These are phyloP conservation scores for Eriocheir sinensis DNA, from an alignment of 1,140 invertebrate species.

Conservation along the genomic window DNA sequence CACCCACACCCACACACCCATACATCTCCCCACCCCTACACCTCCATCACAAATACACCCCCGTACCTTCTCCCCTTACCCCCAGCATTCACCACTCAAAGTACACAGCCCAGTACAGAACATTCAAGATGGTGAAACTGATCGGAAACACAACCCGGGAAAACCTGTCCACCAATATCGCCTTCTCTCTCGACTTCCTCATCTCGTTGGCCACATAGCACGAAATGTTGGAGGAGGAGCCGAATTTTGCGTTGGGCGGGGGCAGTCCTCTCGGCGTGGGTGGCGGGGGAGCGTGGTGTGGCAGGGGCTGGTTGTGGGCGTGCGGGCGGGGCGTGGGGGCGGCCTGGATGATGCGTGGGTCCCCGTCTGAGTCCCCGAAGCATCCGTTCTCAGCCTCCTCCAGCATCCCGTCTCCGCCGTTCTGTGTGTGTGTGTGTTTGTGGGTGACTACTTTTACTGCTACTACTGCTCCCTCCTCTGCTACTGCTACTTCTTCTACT, in stretches of 20 bases:
- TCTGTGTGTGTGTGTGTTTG: constrained; percentile 32
- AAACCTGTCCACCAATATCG: constrained; percentile 92
- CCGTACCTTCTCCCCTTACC: background rate
- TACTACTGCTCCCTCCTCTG: background rate
- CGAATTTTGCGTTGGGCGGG: constrained; percentile 26
- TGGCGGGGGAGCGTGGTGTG: background rate
- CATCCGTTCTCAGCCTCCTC: constrained; percentile 67
- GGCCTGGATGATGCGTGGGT: background rate
- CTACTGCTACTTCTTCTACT: too few relatives aligned
- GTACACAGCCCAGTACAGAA: constrained; percentile 94
- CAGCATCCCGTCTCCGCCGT: constrained; percentile 44
- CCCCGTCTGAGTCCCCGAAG: constrained; percentile 37
- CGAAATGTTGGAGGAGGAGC: constrained; percentile 44
- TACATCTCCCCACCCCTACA: background rate
- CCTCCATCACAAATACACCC: too few relatives aligned
- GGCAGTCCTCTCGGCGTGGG: background rate
- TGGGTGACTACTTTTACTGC: too few relatives aligned
- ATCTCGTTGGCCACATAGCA: constrained; percentile 45
- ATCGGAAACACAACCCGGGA: constrained; percentile 93
- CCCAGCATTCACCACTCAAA: constrained; percentile 51
- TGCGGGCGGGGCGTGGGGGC: background rate
- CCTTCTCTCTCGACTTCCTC: constrained; percentile 82
- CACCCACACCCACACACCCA: background rate
- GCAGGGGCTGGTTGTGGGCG: background rate
- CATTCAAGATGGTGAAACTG: constrained; percentile 91